Evolutionary conservation across 2,113 vertebrate genomes (phyloP).

Genomic region (Ammodramus savannarum): DNA sequence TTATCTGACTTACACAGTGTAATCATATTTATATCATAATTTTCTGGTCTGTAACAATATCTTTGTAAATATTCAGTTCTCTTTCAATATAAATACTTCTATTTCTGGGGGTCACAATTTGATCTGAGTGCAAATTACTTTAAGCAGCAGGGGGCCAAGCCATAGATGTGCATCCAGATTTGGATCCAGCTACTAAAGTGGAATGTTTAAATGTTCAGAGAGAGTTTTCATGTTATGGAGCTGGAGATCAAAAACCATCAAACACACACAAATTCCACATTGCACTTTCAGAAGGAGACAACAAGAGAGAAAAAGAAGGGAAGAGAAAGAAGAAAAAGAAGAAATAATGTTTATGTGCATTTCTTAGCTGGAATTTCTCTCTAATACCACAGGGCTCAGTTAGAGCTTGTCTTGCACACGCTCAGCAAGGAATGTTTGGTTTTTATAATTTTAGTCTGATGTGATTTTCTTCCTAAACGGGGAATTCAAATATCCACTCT

Average conservation of each 20-base stretch:
- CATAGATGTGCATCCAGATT: neutral
- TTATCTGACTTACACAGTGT: conserved; percentile 27
- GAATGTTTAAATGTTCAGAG: neutral
- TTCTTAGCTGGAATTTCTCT: neutral
- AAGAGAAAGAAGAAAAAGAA: neutral
- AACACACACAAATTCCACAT: neutral
- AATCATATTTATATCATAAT: conserved; percentile 36
- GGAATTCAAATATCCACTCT: neutral
- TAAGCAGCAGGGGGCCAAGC: neutral
- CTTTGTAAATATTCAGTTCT: conserved; percentile 29
- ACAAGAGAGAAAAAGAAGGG: neutral
- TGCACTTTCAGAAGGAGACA: neutral
- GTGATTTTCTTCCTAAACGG: neutral
- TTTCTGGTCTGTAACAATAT: conserved; percentile 5
- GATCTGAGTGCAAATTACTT: conserved; percentile 36
- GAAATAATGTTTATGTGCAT: neutral
- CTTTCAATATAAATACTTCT: neutral
- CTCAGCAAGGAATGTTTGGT: neutral
- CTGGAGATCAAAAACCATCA: neutral
- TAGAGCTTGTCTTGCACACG: neutral
- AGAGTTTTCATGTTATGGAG: neutral
- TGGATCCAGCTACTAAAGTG: neutral
- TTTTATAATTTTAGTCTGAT: neutral
- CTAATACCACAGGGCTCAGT: neutral
- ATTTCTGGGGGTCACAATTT: conserved; percentile 25